phyloP scores from a whole-genome alignment of 2,113 vertebrate genomes.

The Oryzias woworae region DNA sequence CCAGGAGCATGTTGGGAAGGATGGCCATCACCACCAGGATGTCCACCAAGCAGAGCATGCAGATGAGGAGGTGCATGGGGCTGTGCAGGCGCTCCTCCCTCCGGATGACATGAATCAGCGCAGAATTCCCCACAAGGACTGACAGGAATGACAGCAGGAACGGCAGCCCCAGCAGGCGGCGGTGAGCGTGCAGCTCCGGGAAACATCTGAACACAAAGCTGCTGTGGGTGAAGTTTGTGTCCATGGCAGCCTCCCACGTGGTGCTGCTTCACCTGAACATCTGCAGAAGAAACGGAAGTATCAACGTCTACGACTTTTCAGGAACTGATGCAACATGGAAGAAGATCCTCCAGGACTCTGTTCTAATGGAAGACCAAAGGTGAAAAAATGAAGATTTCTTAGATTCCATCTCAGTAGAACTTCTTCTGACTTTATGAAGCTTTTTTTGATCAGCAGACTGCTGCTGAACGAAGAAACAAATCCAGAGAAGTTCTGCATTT shows the following conservation, averaged over 20 bases:
- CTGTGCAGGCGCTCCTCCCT: constrained; percentile 62
- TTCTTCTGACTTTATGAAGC: too few relatives aligned
- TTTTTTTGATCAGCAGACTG: too few relatives aligned
- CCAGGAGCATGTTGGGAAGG: constrained; percentile 71
- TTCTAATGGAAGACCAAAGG: too few relatives aligned
- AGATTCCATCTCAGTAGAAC: too few relatives aligned
- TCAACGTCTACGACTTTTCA: too few relatives aligned
- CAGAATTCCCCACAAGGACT: constrained; percentile 65
- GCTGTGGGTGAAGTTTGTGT: constrained; percentile 66
- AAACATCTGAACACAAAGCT: constrained; percentile 71
- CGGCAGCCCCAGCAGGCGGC: constrained; percentile 60
- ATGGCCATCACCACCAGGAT: constrained; percentile 61
- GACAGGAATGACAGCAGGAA: constrained; percentile 59
- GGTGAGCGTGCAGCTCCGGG: constrained; percentile 53
- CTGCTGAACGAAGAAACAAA: too few relatives aligned
- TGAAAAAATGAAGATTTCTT: too few relatives aligned
- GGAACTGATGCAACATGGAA: too few relatives aligned
- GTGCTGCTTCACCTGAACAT: constrained; percentile 1
- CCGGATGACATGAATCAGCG: constrained; percentile 59
- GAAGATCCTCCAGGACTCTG: too few relatives aligned
- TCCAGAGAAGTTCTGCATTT: too few relatives aligned
- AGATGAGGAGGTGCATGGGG: constrained; percentile 79
- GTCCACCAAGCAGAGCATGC: constrained; percentile 71
- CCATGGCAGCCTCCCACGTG: constrained; percentile 13
- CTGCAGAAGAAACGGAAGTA: background rate